These are phyloP conservation scores for Magallana gigas DNA, from an alignment of 1,140 invertebrate species.

Conservation along the genomic window DNA sequence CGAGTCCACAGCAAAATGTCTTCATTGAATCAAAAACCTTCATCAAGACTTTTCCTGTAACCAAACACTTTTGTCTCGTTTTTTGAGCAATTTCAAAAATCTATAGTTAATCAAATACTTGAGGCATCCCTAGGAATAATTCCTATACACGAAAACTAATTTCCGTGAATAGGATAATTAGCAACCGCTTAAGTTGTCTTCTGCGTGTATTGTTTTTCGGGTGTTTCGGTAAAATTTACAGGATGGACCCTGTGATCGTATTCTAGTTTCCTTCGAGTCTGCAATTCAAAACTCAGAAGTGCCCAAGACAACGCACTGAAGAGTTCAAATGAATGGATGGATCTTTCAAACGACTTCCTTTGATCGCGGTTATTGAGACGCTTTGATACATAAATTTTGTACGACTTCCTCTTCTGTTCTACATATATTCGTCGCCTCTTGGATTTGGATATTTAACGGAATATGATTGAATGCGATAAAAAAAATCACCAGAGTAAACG, in stretches of 20 bases:
- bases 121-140: neutral
- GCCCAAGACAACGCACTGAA: neutral
- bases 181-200: conserved; percentile 22
- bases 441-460: neutral
- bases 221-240: conserved; percentile 8
- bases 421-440: neutral
- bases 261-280: neutral
- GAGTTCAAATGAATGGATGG: neutral
- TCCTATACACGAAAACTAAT: conserved; percentile 8
- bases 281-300: conserved; percentile 17
- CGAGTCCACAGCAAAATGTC: too few species aligned
- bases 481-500: too few species aligned
- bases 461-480: neutral
- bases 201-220: conserved; percentile 3
- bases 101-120: neutral
- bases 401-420: neutral
- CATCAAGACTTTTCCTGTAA: too few species aligned
- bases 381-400: conserved; percentile 15
- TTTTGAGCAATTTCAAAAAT: neutral
- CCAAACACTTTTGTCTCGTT: too few species aligned
- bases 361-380: conserved; percentile 15
- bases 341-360: conserved; percentile 13
- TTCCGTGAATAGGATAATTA: conserved; percentile 29
- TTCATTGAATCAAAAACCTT: too few species aligned
- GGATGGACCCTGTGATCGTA: neutral